Evolutionary conservation across 2,797 vertebrate species (phyloP).

Genomic region (Sebastes matsubarae): DNA sequence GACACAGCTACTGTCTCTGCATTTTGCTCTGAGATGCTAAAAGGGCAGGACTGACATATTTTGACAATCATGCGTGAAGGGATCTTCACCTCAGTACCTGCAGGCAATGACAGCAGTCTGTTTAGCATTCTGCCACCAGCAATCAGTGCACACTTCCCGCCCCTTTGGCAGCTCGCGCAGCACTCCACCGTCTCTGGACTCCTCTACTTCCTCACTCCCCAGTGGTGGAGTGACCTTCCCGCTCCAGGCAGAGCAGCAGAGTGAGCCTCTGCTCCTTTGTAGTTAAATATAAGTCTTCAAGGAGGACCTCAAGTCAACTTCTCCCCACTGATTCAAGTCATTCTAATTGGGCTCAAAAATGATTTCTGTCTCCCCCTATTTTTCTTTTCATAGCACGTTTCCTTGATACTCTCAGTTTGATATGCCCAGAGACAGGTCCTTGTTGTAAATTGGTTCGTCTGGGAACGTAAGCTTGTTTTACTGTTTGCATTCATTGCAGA

Average conservation of each 20-base stretch:
- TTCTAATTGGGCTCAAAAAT: conserved; percentile 8
- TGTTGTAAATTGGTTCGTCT: conserved; percentile 1
- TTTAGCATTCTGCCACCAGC: background rate
- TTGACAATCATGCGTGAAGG: background rate
- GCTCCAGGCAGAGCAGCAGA: background rate
- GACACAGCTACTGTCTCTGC: background rate
- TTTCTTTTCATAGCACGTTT: background rate
- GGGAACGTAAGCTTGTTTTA: background rate
- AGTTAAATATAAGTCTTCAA: conserved; percentile 22
- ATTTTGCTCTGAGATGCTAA: background rate
- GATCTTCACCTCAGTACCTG: background rate
- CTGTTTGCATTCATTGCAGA: background rate
- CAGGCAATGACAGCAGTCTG: background rate
- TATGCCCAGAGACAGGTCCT: background rate
- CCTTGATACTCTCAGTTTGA: background rate
- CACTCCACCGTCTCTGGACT: background rate
- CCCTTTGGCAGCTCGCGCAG: background rate
- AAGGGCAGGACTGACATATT: background rate
- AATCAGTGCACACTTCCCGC: background rate
- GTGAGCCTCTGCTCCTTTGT: background rate
- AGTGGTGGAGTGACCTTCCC: conserved; percentile 26
- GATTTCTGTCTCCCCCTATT: background rate
- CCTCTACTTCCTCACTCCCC: background rate
- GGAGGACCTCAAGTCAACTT: background rate
- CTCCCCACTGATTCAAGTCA: background rate